Conservation (phyloP, 2,113 vertebrate species). For the Oncorhynchus clarkii region DNA sequence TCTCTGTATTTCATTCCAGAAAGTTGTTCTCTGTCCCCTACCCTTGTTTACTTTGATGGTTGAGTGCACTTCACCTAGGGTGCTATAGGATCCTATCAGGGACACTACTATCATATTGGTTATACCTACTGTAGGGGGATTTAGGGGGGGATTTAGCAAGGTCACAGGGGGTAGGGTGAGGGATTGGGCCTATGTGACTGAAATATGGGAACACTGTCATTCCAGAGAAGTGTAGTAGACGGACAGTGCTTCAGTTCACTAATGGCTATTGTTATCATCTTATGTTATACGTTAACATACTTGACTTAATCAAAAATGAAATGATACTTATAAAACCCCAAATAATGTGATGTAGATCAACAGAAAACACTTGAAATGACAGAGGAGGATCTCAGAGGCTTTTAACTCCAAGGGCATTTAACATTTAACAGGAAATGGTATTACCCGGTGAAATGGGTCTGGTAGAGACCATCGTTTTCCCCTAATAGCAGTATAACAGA, state of each 20-base stretch:
- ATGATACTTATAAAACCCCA: slow-evolving; percentile 9
- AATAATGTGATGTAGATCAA: slow-evolving; percentile 50
- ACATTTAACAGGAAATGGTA: slow-evolving; percentile 18
- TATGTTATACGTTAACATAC: slow-evolving; percentile 10
- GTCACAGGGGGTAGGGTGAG: slow-evolving; percentile 43
- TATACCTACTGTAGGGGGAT: not conserved
- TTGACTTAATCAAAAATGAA: slow-evolving; percentile 21
- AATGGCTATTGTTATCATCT: slow-evolving; percentile 5
- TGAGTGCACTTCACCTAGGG: not conserved
- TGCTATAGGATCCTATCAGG: slow-evolving; percentile 2
- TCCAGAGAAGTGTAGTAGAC: not conserved
- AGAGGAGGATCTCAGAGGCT: slow-evolving; percentile 28
- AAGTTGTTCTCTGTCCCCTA: slow-evolving; percentile 21
- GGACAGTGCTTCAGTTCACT: slow-evolving; percentile 10
- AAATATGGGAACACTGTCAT: slow-evolving; percentile 13
- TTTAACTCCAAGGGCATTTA: slow-evolving; percentile 21
- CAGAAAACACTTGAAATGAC: slow-evolving; percentile 45
- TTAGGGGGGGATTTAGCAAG: slow-evolving; percentile 12
- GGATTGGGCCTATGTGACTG: slow-evolving; percentile 3
- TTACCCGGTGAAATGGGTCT: not conserved
- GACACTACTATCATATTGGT: slow-evolving; percentile 20
- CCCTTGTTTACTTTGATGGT: slow-evolving; percentile 14
- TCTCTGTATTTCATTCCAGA: not conserved
- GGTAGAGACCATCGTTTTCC: not conserved
- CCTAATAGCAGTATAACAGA: not conserved